Evolutionary conservation across 2,888 invertebrate genomes (phyloP).

Genomic region (Neuroscelio doddi): DNA sequence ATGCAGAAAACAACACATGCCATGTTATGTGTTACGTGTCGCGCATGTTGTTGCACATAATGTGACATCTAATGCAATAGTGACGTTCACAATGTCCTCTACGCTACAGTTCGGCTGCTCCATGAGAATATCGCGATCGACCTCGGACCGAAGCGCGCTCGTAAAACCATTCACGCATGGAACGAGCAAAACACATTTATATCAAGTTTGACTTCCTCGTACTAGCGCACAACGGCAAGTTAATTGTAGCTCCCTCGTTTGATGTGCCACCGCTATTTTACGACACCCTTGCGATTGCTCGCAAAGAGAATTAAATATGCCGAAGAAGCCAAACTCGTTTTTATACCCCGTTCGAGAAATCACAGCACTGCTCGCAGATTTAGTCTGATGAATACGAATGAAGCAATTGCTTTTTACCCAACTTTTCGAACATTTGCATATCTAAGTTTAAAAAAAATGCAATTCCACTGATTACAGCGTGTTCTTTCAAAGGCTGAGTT

Average conservation of each 20-base stretch:
- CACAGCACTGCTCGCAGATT: slow-evolving; percentile 22
- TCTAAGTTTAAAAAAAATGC: slow-evolving; percentile 44
- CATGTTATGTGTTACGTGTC: slow-evolving; percentile 17
- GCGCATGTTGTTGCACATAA: slow-evolving; percentile 33
- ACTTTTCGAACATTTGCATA: slow-evolving; percentile 44
- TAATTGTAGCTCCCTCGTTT: slow-evolving; percentile 11
- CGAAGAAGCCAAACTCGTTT: slow-evolving; percentile 34
- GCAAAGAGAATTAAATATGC: slow-evolving; percentile 42
- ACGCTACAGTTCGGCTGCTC: slow-evolving; percentile 12
- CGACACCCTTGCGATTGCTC: neutral
- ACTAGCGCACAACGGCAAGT: neutral
- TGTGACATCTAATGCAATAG: slow-evolving; percentile 39
- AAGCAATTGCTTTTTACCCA: slow-evolving; percentile 46
- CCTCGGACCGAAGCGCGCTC: slow-evolving; percentile 6
- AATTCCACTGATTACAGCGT: slow-evolving; percentile 41
- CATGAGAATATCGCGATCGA: slow-evolving; percentile 10
- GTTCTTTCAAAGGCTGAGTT: slow-evolving; percentile 32
- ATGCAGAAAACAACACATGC: slow-evolving; percentile 40
- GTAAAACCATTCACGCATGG: slow-evolving; percentile 28
- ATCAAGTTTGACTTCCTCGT: slow-evolving; percentile 14
- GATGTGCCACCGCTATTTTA: slow-evolving; percentile 30
- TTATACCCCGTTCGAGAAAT: slow-evolving; percentile 38
- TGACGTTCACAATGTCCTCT: slow-evolving; percentile 27
- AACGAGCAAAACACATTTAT: slow-evolving; percentile 25
- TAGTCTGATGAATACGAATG: slow-evolving; percentile 46